Evolutionary conservation across 2,797 vertebrate species (phyloP).

Genomic region (Hippoglossus hippoglossus): DNA sequence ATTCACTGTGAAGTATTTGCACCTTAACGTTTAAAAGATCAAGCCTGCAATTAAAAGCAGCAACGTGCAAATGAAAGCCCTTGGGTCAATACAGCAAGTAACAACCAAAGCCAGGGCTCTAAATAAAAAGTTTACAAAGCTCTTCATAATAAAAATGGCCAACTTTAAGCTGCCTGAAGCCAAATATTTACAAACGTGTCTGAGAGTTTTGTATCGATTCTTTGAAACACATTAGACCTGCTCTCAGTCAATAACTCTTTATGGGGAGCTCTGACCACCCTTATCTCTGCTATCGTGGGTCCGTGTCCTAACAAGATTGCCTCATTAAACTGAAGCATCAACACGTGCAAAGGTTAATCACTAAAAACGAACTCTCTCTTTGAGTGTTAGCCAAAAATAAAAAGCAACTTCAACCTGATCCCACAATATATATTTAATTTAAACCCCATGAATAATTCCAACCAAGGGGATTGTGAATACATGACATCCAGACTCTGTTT

Average conservation of each 20-base stretch:
- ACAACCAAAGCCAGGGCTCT: background rate
- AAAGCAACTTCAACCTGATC: background rate
- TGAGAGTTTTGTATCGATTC: slow-evolving; percentile 20
- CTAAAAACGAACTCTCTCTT: slow-evolving; percentile 6
- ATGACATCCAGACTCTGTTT: background rate
- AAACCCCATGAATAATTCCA: background rate
- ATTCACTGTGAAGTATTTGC: background rate
- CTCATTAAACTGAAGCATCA: slow-evolving; percentile 62
- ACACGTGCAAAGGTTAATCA: slow-evolving; percentile 65
- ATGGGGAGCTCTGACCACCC: slow-evolving; percentile 26
- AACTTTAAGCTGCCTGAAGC: slow-evolving; percentile 5
- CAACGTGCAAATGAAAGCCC: background rate
- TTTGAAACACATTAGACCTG: slow-evolving; percentile 24
- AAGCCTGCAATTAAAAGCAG: background rate
- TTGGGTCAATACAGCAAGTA: too few species aligned
- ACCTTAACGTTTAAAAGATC: background rate
- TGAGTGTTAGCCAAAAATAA: slow-evolving; percentile 28
- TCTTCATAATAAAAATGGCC: slow-evolving; percentile 10
- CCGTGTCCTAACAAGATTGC: slow-evolving; percentile 48
- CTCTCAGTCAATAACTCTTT: slow-evolving; percentile 44
- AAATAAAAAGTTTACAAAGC: slow-evolving; percentile 17
- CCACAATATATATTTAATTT: background rate
- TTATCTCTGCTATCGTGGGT: slow-evolving; percentile 62
- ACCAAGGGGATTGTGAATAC: background rate
- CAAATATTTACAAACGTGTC: slow-evolving; percentile 56